Conservation (phyloP, 2,797 vertebrate genomes). For the Enteromius treurensis region DNA sequence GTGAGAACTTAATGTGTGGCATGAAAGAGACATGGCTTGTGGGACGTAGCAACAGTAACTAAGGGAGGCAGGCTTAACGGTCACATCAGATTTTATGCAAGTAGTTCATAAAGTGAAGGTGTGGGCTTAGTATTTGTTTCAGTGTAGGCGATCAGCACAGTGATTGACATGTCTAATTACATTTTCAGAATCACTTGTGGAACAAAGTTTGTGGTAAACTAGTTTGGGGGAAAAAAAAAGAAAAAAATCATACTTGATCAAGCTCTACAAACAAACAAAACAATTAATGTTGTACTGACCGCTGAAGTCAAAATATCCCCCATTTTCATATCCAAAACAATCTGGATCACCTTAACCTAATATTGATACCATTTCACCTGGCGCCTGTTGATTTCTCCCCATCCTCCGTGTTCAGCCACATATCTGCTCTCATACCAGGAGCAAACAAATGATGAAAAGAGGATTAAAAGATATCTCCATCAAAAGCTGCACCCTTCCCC, state of each 20-base stretch:
- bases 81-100: background rate
- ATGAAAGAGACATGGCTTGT: too few relatives aligned
- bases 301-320: background rate
- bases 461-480: slow-evolving; percentile 46
- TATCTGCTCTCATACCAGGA: slow-evolving; percentile 23
- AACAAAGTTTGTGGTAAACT: background rate
- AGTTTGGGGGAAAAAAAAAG: background rate
- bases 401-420: slow-evolving; percentile 13
- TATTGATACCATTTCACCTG: background rate
- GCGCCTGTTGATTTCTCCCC: background rate
- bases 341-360: background rate
- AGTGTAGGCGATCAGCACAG: background rate
- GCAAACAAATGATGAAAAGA: slow-evolving; percentile 43
- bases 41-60: too few relatives aligned
- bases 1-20: too few relatives aligned
- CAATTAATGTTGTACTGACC: background rate
- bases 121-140: background rate
- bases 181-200: background rate
- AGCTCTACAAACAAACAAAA: background rate
- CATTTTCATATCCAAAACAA: background rate
- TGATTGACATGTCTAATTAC: background rate
- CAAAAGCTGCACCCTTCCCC: slow-evolving; percentile 21
- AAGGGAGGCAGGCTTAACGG: too few relatives aligned
- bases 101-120: background rate
- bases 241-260: background rate